phyloP scores from a whole-genome alignment of 2,888 invertebrate genomes.

The Temnothorax ravouxi region DNA sequence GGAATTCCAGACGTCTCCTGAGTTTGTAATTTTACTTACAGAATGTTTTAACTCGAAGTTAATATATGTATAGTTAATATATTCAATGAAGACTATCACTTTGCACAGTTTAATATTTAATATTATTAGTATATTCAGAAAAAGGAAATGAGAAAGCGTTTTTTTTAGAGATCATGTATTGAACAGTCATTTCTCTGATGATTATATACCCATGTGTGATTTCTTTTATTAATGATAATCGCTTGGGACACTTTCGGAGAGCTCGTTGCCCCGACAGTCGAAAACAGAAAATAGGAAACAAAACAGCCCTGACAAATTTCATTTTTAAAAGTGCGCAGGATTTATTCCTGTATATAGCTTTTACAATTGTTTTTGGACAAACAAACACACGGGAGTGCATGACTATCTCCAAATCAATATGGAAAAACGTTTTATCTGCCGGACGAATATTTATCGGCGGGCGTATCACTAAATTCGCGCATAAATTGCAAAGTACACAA shows the following conservation, averaged over 20 bases:
- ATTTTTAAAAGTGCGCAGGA: conserved; percentile 46
- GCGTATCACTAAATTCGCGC: conserved; percentile 52
- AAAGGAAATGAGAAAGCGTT: background rate
- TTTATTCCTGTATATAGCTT: conserved; percentile 34
- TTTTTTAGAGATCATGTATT: background rate
- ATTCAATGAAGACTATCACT: background rate
- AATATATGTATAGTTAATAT: no score
- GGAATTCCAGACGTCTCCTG: background rate
- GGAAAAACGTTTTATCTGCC: conserved; percentile 36
- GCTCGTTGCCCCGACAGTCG: background rate
- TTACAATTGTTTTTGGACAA: conserved; percentile 48
- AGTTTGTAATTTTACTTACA: background rate
- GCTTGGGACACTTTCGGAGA: background rate
- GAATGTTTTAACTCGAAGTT: background rate
- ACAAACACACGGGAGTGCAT: conserved; percentile 30
- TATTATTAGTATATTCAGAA: background rate
- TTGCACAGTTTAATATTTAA: background rate
- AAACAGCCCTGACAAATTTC: conserved; percentile 33
- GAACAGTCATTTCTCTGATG: background rate
- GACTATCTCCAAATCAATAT: conserved; percentile 48
- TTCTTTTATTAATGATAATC: conserved; percentile 38
- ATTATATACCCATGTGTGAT: no score
- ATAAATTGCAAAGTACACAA: conserved; percentile 55
- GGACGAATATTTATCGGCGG: conserved; percentile 43
- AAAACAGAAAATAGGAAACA: conserved; percentile 22